Percentiles rank a stretch among this genome's conserved stretches.
These are phyloP conservation scores for Lochmaea capreae DNA, from an alignment of 2,888 invertebrate species.

Conservation along the genomic window DNA sequence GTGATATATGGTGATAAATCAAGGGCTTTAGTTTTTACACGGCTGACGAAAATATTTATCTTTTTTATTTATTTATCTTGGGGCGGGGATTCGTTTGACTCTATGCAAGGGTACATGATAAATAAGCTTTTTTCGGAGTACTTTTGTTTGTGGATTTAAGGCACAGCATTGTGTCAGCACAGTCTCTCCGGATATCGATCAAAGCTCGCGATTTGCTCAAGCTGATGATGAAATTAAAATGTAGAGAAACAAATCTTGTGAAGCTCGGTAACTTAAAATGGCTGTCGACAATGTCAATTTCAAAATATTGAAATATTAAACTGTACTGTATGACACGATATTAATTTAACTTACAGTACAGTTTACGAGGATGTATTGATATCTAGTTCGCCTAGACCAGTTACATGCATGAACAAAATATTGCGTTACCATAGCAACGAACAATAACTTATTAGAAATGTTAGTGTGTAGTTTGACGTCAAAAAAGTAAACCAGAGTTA, in stretches of 20 bases:
- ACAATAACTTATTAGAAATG: no score
- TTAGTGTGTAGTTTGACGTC: no score
- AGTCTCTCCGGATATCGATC: constrained; percentile 16
- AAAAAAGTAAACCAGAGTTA: no score
- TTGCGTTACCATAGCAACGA: no score
- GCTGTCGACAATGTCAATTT: no score
- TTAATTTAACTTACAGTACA: no score
- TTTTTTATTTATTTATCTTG: constrained; percentile 37
- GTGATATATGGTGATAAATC: constrained; percentile 40
- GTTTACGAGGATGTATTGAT: no score
- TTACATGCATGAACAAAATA: no score
- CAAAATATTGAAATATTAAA: no score
- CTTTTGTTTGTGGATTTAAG: constrained; percentile 25
- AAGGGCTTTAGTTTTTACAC: constrained; percentile 36
- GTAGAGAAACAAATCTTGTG: neutral
- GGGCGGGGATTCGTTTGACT: constrained; percentile 36
- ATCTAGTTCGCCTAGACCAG: no score
- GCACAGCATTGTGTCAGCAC: constrained; percentile 6
- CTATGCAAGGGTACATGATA: constrained; percentile 30
- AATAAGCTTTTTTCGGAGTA: constrained; percentile 36
- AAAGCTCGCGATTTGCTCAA: neutral
- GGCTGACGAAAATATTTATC: constrained; percentile 25
- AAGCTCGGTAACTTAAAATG: no score
- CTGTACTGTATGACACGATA: no score
- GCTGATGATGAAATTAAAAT: neutral